Percentiles rank a stretch among this genome's conserved stretches.
phyloP scores from a whole-genome alignment of 2,797 vertebrate genomes.

The Clarias laeviceps region DNA sequence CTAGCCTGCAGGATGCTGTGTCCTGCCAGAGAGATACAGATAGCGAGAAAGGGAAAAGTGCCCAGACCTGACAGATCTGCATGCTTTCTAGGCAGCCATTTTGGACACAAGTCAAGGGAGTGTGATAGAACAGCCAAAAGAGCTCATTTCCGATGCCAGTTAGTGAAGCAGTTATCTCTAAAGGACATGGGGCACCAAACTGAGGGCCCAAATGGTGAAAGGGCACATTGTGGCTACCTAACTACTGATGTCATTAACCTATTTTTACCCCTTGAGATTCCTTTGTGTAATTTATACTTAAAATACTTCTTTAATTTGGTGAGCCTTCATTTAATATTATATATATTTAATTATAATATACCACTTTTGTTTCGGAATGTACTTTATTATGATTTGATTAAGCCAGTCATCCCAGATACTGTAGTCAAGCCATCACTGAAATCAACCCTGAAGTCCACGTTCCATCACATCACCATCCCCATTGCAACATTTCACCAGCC shows the following conservation, averaged over 20 bases:
- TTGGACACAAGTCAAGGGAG: conserved; percentile 54
- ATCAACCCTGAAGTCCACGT: too few species aligned
- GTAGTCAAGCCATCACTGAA: too few species aligned
- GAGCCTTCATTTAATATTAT: conserved; percentile 7
- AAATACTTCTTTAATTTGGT: conserved; percentile 24
- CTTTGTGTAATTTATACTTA: conserved; percentile 28
- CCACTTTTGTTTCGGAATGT: neutral
- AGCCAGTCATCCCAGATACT: neutral
- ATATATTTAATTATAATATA: neutral
- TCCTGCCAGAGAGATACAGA: conserved; percentile 40
- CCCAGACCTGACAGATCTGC: conserved; percentile 38
- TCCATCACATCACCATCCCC: too few species aligned
- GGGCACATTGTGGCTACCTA: conserved; percentile 25
- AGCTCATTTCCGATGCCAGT: conserved; percentile 48
- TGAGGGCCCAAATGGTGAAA: conserved; percentile 39
- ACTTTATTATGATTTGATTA: neutral
- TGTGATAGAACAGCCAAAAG: conserved; percentile 44
- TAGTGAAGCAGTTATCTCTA: conserved; percentile 49
- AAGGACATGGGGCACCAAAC: conserved; percentile 48
- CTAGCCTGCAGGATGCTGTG: conserved; percentile 24
- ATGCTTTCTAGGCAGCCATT: conserved; percentile 45
- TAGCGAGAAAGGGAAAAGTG: conserved; percentile 22
- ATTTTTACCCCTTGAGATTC: conserved; percentile 46
- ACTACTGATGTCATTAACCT: conserved; percentile 40
- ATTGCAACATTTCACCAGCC: too few species aligned